These are phyloP conservation scores for Pterophyllum scalare DNA, from an alignment of 2,113 vertebrate species.

Conservation along the genomic window DNA sequence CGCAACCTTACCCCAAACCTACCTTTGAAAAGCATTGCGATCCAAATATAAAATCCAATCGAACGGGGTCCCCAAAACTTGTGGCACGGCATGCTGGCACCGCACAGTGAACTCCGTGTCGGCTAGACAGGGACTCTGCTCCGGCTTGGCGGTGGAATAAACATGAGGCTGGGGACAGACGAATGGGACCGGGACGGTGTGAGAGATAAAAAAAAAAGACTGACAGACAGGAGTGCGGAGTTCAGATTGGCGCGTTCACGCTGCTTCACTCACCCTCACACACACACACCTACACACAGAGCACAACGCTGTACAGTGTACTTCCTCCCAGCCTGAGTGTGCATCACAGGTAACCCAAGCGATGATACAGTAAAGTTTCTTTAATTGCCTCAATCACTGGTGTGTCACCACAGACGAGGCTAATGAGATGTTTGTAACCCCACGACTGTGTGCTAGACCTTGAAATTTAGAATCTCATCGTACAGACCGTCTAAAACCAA, in stretches of 20 bases:
- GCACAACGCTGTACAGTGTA: background rate
- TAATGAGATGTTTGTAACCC: background rate
- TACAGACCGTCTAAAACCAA: too few relatives aligned
- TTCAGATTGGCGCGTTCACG: slow-evolving; percentile 54
- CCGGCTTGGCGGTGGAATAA: slow-evolving; percentile 16
- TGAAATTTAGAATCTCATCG: too few relatives aligned
- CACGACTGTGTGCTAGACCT: background rate
- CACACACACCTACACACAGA: background rate
- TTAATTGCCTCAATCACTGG: background rate
- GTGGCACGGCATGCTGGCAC: slow-evolving; percentile 71
- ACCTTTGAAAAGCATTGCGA: slow-evolving; percentile 76
- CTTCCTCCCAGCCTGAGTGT: background rate
- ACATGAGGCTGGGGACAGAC: slow-evolving; percentile 42
- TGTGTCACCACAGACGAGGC: background rate
- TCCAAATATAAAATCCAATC: slow-evolving; percentile 75
- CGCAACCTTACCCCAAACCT: background rate
- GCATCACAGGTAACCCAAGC: slow-evolving; percentile 3
- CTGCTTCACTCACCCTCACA: background rate
- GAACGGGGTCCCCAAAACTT: slow-evolving; percentile 72
- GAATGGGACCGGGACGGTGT: slow-evolving; percentile 12
- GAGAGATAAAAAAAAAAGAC: background rate
- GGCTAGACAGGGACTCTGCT: slow-evolving; percentile 32
- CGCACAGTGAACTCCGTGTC: slow-evolving; percentile 38
- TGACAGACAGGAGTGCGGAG: slow-evolving; percentile 35
- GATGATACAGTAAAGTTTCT: background rate